Evolutionary conservation across 1,140 invertebrate genomes (phyloP).

Genomic region (Drosophila micromelanica): DNA sequence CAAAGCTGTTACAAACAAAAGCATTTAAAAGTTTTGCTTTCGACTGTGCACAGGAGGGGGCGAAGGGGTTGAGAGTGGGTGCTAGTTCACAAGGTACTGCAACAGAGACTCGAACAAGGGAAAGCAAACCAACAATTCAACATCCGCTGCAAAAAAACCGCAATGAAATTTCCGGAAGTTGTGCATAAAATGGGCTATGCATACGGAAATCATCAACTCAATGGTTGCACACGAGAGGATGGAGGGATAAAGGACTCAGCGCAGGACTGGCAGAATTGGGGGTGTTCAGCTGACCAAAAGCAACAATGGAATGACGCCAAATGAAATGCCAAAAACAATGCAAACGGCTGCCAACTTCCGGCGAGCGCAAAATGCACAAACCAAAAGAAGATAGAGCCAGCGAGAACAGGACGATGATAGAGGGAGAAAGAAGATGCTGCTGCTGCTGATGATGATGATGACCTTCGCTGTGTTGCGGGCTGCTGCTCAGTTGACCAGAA

Average conservation of each 20-base stretch:
- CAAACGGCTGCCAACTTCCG: slow-evolving; percentile 77
- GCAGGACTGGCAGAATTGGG: not conserved
- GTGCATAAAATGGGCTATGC: slow-evolving; percentile 83
- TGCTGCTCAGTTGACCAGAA: slow-evolving; percentile 55
- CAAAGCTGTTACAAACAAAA: slow-evolving; percentile 28
- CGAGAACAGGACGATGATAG: slow-evolving; percentile 15
- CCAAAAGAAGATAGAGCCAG: slow-evolving; percentile 16
- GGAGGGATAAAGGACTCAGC: no score
- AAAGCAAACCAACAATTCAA: slow-evolving; percentile 29
- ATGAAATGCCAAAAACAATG: slow-evolving; percentile 79
- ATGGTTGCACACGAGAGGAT: slow-evolving; percentile 59
- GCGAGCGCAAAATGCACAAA: slow-evolving; percentile 27
- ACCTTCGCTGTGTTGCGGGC: slow-evolving; percentile 32
- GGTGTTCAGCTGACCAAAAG: slow-evolving; percentile 32
- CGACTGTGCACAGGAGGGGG: slow-evolving; percentile 2
- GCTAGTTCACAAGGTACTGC: slow-evolving; percentile 4
- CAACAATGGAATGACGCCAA: slow-evolving; percentile 76
- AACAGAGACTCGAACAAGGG: slow-evolving; percentile 24
- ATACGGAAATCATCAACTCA: slow-evolving; percentile 84
- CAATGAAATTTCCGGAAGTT: slow-evolving; percentile 84
- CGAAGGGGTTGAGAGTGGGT: not conserved
- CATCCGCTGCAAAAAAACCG: slow-evolving; percentile 74
- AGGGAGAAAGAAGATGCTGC: slow-evolving; percentile 11
- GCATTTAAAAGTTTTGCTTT: slow-evolving; percentile 29
- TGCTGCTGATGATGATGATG: slow-evolving; percentile 34